Evolutionary conservation across 2,888 invertebrate genomes (phyloP).

Genomic region (Coremacera marginata): DNA sequence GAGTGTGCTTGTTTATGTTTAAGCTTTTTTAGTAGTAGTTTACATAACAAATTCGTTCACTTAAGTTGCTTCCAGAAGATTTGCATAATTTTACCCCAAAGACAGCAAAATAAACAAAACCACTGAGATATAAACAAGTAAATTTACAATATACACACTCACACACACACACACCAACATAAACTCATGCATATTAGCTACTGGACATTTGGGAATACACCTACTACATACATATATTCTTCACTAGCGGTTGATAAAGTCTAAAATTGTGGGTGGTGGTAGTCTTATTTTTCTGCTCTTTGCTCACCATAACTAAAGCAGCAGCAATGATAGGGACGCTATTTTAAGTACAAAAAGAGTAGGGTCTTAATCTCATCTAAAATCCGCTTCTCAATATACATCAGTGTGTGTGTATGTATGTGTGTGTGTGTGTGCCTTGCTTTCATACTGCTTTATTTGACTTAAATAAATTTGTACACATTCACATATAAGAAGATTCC

Average conservation of each 20-base stretch:
- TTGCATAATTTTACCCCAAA: conserved; percentile 33
- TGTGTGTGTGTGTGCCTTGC: too few species aligned
- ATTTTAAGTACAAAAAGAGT: too few species aligned
- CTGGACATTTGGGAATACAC: background rate
- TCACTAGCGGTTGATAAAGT: too few species aligned
- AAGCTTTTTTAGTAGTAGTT: conserved; percentile 12
- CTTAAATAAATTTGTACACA: too few species aligned
- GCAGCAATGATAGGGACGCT: background rate
- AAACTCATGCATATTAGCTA: background rate
- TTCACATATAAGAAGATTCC: too few species aligned
- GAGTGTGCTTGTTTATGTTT: background rate
- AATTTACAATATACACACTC: background rate
- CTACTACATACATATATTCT: too few species aligned
- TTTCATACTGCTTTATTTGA: too few species aligned
- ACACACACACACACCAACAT: background rate
- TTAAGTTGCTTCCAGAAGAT: conserved; percentile 22
- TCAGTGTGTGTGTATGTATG: too few species aligned
- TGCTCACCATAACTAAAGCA: background rate
- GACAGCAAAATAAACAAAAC: conserved; percentile 14
- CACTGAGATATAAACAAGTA: background rate
- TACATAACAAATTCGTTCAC: conserved; percentile 22
- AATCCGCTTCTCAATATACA: too few species aligned
- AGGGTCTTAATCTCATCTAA: too few species aligned
- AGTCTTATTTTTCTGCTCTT: too few species aligned
- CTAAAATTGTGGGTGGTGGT: too few species aligned